Evolutionary conservation across 1,140 invertebrate genomes (phyloP).

Genomic region (Brachionus rubens): DNA sequence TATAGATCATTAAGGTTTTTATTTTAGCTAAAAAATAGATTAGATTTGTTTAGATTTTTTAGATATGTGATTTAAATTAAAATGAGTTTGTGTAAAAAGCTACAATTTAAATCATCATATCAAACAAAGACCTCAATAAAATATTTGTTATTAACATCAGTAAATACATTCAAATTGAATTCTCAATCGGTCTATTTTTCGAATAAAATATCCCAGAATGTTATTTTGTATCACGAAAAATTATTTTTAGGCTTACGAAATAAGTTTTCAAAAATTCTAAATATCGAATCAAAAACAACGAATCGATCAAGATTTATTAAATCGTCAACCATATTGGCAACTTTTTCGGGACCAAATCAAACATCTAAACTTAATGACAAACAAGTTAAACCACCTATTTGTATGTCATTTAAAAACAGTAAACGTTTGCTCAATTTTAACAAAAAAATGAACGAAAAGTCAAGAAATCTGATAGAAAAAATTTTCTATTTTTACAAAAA

Average conservation of each 20-base stretch:
- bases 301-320: neutral
- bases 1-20: too few relatives aligned
- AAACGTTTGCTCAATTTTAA: neutral
- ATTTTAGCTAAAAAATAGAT: neutral
- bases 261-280: slow-evolving; percentile 1
- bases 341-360: neutral
- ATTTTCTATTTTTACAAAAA: slow-evolving; percentile 15
- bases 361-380: neutral
- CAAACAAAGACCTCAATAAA: slow-evolving; percentile 4
- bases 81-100: slow-evolving; percentile 19
- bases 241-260: neutral
- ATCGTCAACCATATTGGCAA: neutral
- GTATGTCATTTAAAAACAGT: neutral
- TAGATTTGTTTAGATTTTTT: neutral
- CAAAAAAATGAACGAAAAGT: slow-evolving; percentile 1
- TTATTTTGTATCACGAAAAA: neutral
- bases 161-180: slow-evolving; percentile 5
- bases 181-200: neutral
- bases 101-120: neutral
- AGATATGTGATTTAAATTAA: neutral
- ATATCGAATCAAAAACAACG: neutral
- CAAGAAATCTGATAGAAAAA: neutral
- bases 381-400: neutral
- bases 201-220: neutral
- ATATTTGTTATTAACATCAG: neutral